Conservation (phyloP, 2,797 vertebrate genomes). For the Sebastes hubbsi region DNA sequence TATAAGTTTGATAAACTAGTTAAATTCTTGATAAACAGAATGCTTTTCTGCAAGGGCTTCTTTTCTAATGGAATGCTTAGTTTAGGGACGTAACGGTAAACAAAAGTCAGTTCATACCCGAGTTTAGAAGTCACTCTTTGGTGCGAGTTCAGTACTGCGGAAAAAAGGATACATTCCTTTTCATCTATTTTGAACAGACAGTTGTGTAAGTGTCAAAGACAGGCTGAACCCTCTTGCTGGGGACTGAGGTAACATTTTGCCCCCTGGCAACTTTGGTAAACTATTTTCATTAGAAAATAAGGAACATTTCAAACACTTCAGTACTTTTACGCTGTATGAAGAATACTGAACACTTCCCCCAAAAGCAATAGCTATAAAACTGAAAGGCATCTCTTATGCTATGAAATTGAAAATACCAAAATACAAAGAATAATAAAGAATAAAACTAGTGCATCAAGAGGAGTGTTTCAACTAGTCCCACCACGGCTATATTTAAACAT, state of each 20-base stretch:
- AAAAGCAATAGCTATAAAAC: not conserved
- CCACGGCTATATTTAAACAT: too few species aligned
- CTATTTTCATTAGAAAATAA: not conserved
- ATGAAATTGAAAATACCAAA: not conserved
- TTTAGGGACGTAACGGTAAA: not conserved
- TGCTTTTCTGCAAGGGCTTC: not conserved
- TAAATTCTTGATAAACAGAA: slow-evolving; percentile 37
- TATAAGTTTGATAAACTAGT: slow-evolving; percentile 54
- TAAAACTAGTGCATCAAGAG: not conserved
- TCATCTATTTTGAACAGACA: too few species aligned
- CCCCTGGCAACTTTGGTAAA: not conserved
- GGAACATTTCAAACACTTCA: not conserved
- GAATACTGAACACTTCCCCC: not conserved
- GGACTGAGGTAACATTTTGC: not conserved
- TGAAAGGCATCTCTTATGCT: not conserved
- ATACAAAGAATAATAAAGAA: not conserved
- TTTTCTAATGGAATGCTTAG: not conserved
- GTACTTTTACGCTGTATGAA: not conserved
- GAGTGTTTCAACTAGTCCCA: too few species aligned
- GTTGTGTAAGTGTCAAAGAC: not conserved
- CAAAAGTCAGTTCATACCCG: not conserved
- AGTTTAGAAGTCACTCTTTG: too few species aligned
- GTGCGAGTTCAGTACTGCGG: too few species aligned
- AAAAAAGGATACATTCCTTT: too few species aligned
- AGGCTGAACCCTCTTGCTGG: too few species aligned